These are phyloP conservation scores for Drosophila pseudoananassae DNA, from an alignment of 1,140 invertebrate species.

Conservation along the genomic window DNA sequence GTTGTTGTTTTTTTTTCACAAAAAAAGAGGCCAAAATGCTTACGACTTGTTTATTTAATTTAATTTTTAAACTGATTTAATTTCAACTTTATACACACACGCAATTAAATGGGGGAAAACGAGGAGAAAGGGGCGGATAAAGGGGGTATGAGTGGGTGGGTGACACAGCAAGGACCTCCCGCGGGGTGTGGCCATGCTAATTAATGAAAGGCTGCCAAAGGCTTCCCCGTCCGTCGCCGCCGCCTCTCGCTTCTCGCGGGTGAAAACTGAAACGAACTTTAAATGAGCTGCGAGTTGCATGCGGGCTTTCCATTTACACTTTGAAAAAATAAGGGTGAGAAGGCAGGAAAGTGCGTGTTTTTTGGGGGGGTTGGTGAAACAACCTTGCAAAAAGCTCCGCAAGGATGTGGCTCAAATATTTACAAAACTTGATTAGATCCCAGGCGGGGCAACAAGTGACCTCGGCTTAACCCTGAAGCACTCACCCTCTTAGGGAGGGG, in stretches of 20 bases:
- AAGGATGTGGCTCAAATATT: constrained; percentile 44
- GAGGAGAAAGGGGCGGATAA: too few species aligned
- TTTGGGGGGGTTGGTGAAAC: not conserved
- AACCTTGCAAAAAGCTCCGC: constrained; percentile 21
- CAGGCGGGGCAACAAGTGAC: constrained; percentile 44
- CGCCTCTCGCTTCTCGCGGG: too few species aligned
- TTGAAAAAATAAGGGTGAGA: constrained; percentile 2
- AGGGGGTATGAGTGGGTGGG: not conserved
- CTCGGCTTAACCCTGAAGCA: constrained; percentile 31
- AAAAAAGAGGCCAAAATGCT: constrained; percentile 30
- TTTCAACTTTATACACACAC: constrained; percentile 32
- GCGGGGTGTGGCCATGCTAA: constrained; percentile 74
- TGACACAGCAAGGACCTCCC: constrained; percentile 40
- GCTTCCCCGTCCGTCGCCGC: too few species aligned
- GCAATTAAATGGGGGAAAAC: not conserved
- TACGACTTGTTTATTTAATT: constrained; percentile 67
- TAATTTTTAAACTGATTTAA: constrained; percentile 70
- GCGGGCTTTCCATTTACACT: constrained; percentile 31
- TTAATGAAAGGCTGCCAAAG: constrained; percentile 71
- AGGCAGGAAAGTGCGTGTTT: constrained; percentile 21
- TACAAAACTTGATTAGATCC: constrained; percentile 48
- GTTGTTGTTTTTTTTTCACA: constrained; percentile 8
- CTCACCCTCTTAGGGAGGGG: not conserved
- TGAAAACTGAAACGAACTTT: constrained; percentile 38
- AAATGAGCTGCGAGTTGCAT: constrained; percentile 65